phyloP scores from a whole-genome alignment of 2,888 invertebrate genomes.

The Neocrepidodera transversa region DNA sequence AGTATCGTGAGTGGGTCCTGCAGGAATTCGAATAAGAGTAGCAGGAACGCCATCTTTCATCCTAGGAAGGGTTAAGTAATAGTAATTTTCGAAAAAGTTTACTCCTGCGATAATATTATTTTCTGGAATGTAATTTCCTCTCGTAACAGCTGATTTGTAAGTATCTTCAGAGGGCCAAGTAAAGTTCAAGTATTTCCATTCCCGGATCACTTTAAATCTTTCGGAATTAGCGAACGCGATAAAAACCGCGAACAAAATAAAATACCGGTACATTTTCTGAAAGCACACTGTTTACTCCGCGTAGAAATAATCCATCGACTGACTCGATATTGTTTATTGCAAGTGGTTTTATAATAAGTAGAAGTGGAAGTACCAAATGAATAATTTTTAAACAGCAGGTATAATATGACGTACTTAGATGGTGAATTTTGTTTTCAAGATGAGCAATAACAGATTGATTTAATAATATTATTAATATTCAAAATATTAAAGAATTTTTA shows the following conservation, averaged over 20 bases:
- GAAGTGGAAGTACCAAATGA: constrained; percentile 32
- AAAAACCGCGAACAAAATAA: constrained; percentile 24
- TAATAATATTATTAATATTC: no score
- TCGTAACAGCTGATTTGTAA: constrained; percentile 64
- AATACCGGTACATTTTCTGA: constrained; percentile 28
- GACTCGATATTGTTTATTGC: constrained; percentile 22
- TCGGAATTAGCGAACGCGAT: constrained; percentile 29
- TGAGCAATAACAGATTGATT: neutral
- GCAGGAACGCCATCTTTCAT: constrained; percentile 76
- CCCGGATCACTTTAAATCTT: constrained; percentile 71
- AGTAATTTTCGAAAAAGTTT: constrained; percentile 70
- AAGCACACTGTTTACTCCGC: constrained; percentile 22
- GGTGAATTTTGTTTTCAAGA: neutral
- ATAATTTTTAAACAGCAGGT: constrained; percentile 31
- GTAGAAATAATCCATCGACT: constrained; percentile 6
- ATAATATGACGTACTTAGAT: constrained; percentile 22
- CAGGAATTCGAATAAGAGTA: constrained; percentile 69
- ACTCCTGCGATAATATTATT: constrained; percentile 75
- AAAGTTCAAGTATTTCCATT: constrained; percentile 76
- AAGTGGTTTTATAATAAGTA: constrained; percentile 33
- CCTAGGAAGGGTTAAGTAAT: constrained; percentile 74
- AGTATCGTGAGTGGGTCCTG: constrained; percentile 61
- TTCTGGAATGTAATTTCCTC: constrained; percentile 69
- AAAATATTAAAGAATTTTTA: no score
- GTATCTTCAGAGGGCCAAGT: constrained; percentile 69